Evolutionary conservation across 2,113 vertebrate species (phyloP).

Genomic region (Grallaria varia): DNA sequence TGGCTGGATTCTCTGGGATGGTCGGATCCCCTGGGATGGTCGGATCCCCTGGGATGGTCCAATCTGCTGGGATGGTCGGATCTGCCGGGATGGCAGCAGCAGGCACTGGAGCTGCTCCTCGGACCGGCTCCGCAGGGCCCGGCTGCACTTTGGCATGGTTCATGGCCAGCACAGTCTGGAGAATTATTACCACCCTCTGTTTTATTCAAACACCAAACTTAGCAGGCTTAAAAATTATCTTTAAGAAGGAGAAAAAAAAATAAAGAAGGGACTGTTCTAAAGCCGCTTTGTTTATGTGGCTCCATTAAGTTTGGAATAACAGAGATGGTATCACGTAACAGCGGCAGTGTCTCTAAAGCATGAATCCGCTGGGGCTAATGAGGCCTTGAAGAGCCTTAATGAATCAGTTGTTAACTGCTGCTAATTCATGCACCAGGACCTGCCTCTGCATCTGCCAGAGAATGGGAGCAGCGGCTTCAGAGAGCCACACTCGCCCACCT

Average conservation of each 20-base stretch:
- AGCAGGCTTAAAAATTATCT: neutral
- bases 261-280: neutral
- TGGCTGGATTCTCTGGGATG: neutral
- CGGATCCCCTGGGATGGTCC: too few species aligned
- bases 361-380: neutral
- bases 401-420: slow-evolving; percentile 8
- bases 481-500: neutral
- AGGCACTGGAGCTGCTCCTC: neutral
- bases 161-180: neutral
- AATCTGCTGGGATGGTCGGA: too few species aligned
- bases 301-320: slow-evolving; percentile 40
- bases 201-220: neutral
- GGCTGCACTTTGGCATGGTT: neutral
- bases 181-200: neutral
- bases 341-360: neutral
- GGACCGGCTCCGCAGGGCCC: fast-evolving
- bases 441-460: neutral
- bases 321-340: slow-evolving; percentile 15
- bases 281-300: neutral
- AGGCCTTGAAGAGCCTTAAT: neutral
- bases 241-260: neutral
- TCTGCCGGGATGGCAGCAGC: neutral
- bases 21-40: too few species aligned
- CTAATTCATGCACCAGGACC: neutral
- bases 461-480: neutral